Evolutionary conservation across 2,113 vertebrate genomes (phyloP).

Genomic region (Toxotes jaculatrix): DNA sequence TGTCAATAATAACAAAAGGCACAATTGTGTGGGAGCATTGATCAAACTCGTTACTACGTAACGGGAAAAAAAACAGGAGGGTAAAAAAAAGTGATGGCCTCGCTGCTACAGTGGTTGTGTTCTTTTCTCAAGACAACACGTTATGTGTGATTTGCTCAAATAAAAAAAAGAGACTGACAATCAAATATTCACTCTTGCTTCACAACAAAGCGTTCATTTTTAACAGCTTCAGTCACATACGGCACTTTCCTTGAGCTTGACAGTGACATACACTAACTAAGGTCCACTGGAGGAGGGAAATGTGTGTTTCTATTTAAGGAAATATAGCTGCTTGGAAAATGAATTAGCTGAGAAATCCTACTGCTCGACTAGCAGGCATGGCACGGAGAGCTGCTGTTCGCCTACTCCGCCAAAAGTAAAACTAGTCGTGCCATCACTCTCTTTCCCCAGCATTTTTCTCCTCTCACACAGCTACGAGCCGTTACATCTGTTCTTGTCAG

Average conservation of each 20-base stretch:
- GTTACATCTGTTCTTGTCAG: conserved; percentile 54
- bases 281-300: conserved; percentile 11
- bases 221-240: conserved; percentile 7
- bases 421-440: conserved; percentile 25
- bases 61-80: not conserved
- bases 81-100: not conserved
- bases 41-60: not conserved
- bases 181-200: conserved; percentile 33
- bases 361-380: conserved; percentile 23
- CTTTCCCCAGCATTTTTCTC: conserved; percentile 23
- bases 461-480: conserved; percentile 22
- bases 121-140: not conserved
- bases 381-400: conserved; percentile 33
- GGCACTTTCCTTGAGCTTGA: conserved; percentile 3
- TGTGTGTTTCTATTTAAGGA: conserved; percentile 8
- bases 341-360: conserved; percentile 33
- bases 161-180: conserved; percentile 15
- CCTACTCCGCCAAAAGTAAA: conserved; percentile 41
- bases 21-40: not conserved
- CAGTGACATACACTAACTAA: conserved; percentile 21
- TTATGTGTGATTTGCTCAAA: not conserved
- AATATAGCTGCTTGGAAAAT: conserved; percentile 13
- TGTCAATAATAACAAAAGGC: conserved; percentile 22
- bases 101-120: not conserved
- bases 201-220: conserved; percentile 47